Base-by-base conservation (phyloP, 2,888 invertebrate species). In the Pteria penguin region DNA sequence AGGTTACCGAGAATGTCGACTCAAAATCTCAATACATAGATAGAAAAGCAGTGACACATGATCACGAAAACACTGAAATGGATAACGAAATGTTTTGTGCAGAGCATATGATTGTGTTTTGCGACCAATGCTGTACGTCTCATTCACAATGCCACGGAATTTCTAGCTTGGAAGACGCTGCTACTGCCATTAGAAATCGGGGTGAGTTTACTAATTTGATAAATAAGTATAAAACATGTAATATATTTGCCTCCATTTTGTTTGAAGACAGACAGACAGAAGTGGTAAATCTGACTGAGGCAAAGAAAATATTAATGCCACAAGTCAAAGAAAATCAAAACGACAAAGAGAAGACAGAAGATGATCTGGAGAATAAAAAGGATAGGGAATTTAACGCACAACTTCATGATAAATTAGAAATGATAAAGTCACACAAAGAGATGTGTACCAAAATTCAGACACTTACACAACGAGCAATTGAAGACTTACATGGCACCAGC, bases 11-110 rank as follows among this genome's bases (percentile, higher is more conserved):
- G 18, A 57, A 65, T 14, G 22, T 29, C 2, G 72, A 58, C 27
- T 33, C 32, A 2, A 72, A 72, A 22, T 22, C 65, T 11, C 55
- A 55, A 22, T 72, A 72, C 27, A 33, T 72, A 29, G 65, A 65
- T 4, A 54, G 33, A 8, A 55, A 65, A 14, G 65, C 65, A 22
- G 57, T 27, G n/a, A 33, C 63, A 26, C 72, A 72, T 26, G 72
- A 72, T 32, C 72, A 72, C 24, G 57, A 57, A 4, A 36, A 24
- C 8, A 33, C 33, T 26, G 72, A 72, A 22, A 27, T 72, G 36
- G 72, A 72, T n/a, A 57, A 72, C 27, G 72, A 72, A 36, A 18
- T 55, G 36, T 72, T 65, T 29, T 72, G 72, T 58, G 57, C 65
- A 33, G 55, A 72, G 14, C 65, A 72, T 26, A 26, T 62, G 14